These are phyloP conservation scores for Drosophila ogumai DNA, from an alignment of 1,140 invertebrate species.

Conservation along the genomic window DNA sequence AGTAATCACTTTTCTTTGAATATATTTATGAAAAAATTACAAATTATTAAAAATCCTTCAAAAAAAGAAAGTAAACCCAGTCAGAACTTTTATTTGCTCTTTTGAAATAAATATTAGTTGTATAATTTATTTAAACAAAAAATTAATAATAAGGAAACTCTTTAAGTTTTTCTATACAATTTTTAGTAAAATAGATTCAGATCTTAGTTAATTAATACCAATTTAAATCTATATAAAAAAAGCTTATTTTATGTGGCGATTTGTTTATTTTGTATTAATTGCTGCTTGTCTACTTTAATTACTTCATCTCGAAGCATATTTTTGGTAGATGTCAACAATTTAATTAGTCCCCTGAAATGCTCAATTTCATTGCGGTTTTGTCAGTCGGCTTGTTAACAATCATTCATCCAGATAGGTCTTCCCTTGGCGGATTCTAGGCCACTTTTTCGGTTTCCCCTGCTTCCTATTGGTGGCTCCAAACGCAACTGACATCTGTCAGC, in stretches of 20 bases:
- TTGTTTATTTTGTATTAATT: not conserved
- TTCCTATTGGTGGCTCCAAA: constrained; percentile 6
- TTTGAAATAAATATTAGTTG: too few species aligned
- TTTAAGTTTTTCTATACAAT: too few species aligned
- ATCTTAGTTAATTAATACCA: not conserved
- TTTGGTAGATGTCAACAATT: constrained; percentile 56
- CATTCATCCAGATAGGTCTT: constrained; percentile 27
- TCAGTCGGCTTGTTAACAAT: constrained; percentile 62
- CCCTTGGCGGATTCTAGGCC: constrained; percentile 1
- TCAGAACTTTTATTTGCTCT: too few species aligned
- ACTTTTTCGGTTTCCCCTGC: constrained; percentile 12
- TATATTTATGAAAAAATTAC: not conserved
- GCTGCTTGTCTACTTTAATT: constrained; percentile 1
- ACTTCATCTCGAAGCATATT: constrained; percentile 19
- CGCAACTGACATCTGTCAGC: constrained; percentile 55
- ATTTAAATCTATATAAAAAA: not conserved
- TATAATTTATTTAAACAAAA: too few species aligned
- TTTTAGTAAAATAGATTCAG: not conserved
- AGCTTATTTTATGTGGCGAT: not conserved
- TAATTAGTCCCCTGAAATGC: constrained; percentile 65
- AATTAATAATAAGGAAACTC: too few species aligned
- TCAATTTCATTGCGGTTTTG: constrained; percentile 68
- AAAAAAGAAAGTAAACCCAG: not conserved
- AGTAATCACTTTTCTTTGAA: not conserved
- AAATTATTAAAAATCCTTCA: not conserved